Evolutionary conservation across 92 coral and sea anemone genomes (phyloP), one percentile per base, ranked within the genome.

Genomic region (Umimayanthus chanpuru): DNA sequence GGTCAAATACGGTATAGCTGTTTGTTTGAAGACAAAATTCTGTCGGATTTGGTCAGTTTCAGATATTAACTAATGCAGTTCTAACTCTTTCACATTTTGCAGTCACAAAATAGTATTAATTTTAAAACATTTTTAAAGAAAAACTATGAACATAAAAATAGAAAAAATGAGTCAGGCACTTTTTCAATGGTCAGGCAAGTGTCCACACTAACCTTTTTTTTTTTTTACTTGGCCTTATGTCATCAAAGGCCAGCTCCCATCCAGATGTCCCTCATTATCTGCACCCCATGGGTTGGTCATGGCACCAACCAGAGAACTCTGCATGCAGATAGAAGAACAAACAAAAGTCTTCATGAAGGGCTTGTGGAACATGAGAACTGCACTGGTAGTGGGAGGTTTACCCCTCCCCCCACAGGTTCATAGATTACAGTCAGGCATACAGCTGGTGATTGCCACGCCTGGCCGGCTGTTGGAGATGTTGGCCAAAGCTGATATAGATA

Each of bases 291-390:
- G 98, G 8, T 75, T 97, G 30, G 86, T 97, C 36, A 76, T 95
- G 61, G 98, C 98, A 41, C 99, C 99, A 80, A 94, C 98, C 56
- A 90, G 99, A 76, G 99, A 97, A 75, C 93, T 97, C 9, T 95
- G 99, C 67, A 97, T 95, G 98, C 99, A 97, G 85, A 95, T 97
- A 72, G 99, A 97, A 79, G 89, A 87, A 21, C 99, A 97, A 73
- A 95, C 99, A 58, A 97, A 97, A 73, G 93, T 94, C 76, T 85
- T 97, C 66, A 94, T 97, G 92, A 92, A 92, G 47, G 98, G 98
- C 47, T 81, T 97, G 41, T 73, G 89, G 56, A 79, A 85, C 88
- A 97, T 97, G 99, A 97, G 92, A 80, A 97, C 98, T 10, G 99
- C 98, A 28, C 89, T 97, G 18, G 49, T 97, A 64, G 94, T 97